These are phyloP conservation scores for Synodontis membranacea DNA, from an alignment of 2,113 vertebrate genomes.

Conservation along the genomic window DNA sequence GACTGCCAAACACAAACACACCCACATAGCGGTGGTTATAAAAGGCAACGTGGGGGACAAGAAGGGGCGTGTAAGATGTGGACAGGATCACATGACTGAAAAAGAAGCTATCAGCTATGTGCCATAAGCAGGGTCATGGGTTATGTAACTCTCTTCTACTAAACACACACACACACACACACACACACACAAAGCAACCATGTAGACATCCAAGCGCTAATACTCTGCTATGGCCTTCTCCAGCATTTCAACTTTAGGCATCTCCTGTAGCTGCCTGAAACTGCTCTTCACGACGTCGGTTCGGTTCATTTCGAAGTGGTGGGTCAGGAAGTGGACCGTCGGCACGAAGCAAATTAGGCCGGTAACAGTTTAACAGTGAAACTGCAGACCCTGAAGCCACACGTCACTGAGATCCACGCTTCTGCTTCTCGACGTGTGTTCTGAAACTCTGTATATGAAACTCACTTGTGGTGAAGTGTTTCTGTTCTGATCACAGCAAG, in stretches of 20 bases:
- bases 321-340: not conserved
- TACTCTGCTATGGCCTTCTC: not conserved
- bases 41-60: not conserved
- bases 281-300: not conserved
- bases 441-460: not conserved
- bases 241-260: not conserved
- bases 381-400: not conserved
- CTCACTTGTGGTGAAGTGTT: not conserved
- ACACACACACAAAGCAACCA: slow-evolving; percentile 5
- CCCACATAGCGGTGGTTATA: not conserved
- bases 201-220: not conserved
- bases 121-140: not conserved
- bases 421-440: not conserved
- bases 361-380: not conserved
- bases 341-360: not conserved
- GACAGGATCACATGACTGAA: slow-evolving; percentile 21
- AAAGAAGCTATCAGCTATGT: slow-evolving; percentile 30
- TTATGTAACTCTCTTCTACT: not conserved
- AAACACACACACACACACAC: slow-evolving; percentile 6
- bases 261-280: not conserved
- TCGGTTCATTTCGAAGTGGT: not conserved
- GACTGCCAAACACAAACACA: not conserved
- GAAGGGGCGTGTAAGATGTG: slow-evolving; percentile 13
- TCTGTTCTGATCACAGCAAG: not conserved
- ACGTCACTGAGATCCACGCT: not conserved